Evolutionary conservation across 2,797 vertebrate species (phyloP).

Genomic region (Acestrorhynchus altus): DNA sequence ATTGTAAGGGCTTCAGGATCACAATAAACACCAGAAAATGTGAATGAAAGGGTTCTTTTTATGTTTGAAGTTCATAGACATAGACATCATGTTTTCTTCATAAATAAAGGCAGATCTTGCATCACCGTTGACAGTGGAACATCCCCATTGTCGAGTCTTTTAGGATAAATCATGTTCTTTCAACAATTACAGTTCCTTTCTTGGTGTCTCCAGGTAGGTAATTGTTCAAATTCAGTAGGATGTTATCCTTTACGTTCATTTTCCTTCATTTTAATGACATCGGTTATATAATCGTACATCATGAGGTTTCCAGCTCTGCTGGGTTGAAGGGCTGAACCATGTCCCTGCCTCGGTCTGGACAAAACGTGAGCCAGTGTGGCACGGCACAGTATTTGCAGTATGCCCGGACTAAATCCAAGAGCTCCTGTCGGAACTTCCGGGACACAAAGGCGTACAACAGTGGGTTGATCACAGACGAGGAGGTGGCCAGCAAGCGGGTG

Average conservation of each 20-base stretch:
- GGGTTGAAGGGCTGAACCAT: constrained; percentile 71
- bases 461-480: constrained; percentile 78
- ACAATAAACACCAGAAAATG: neutral
- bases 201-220: neutral
- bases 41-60: neutral
- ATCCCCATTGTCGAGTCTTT: neutral
- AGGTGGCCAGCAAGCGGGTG: constrained; percentile 75
- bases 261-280: neutral
- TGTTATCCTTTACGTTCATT: neutral
- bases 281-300: neutral
- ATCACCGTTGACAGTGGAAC: neutral
- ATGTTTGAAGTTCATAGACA: neutral
- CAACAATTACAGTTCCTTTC: neutral
- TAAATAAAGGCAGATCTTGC: neutral
- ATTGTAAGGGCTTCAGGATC: neutral
- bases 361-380: constrained; percentile 44
- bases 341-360: constrained; percentile 56
- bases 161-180: neutral
- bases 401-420: constrained; percentile 64
- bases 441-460: constrained; percentile 79
- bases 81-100: neutral
- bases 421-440: constrained; percentile 76
- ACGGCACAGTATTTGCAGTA: constrained; percentile 60
- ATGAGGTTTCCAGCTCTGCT: constrained; percentile 65
- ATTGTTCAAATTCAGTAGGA: neutral